Conservation (phyloP, 2,113 vertebrate species). For the Centropus unirufus region DNA sequence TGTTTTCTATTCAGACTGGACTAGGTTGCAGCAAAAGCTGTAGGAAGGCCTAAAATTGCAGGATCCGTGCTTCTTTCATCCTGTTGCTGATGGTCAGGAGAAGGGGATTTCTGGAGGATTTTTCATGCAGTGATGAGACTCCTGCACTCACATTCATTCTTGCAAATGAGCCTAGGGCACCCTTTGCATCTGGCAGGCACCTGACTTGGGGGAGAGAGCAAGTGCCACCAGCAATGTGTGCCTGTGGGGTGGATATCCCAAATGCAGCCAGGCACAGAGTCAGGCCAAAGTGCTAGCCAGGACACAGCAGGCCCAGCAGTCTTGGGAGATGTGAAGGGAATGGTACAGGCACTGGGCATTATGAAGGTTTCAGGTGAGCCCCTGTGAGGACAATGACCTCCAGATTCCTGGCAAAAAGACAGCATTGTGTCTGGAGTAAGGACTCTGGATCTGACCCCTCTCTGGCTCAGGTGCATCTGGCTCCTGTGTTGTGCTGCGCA, state of each 20-base stretch:
- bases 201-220: not conserved
- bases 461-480: not conserved
- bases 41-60: slow-evolving; percentile 13
- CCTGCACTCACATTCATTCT: not conserved
- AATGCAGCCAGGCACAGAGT: not conserved
- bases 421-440: accelerated
- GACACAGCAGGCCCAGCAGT: not conserved
- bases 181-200: not conserved
- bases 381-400: too few species aligned
- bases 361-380: too few species aligned
- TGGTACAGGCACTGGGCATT: accelerated
- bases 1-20: not conserved
- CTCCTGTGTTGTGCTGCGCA: not conserved
- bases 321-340: not conserved
- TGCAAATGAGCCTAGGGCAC: not conserved
- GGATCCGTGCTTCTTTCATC: not conserved
- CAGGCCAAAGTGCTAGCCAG: not conserved
- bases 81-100: accelerated
- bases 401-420: not conserved
- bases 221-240: not conserved
- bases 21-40: slow-evolving; percentile 9
- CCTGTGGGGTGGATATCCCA: accelerated
- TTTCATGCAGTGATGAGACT: not conserved
- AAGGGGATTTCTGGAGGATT: not conserved
- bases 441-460: not conserved